Percentiles rank a stretch among this genome's conserved stretches.
These are phyloP conservation scores for Dysmachus trigonus DNA, from an alignment of 2,888 invertebrate genomes.

Conservation along the genomic window DNA sequence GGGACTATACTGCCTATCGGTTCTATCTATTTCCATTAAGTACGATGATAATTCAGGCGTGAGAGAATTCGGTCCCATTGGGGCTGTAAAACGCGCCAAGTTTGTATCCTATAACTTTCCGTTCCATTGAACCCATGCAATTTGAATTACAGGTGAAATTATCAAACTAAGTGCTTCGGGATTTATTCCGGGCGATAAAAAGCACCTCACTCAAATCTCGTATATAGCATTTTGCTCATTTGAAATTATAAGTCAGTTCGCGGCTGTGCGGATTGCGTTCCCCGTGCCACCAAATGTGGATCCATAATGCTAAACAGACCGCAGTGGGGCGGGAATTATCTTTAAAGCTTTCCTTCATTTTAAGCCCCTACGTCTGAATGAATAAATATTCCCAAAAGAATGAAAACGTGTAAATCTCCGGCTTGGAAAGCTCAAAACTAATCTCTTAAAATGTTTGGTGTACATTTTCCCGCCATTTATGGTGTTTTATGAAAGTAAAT, in stretches of 20 bases:
- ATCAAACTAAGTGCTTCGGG: constrained; percentile 8
- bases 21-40: neutral
- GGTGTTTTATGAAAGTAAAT: constrained; percentile 11
- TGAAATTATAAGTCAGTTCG: neutral
- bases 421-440: constrained; percentile 31
- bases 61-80: neutral
- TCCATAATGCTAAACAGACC: neutral
- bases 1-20: neutral
- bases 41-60: neutral
- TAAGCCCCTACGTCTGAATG: neutral
- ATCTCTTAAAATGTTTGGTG: constrained; percentile 36
- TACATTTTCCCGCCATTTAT: constrained; percentile 16
- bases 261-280: neutral
- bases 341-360: constrained; percentile 15
- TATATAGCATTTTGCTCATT: constrained; percentile 14
- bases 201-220: neutral
- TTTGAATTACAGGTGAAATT: neutral
- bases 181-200: neutral
- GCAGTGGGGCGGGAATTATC: neutral
- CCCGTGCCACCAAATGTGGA: neutral
- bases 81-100: neutral
- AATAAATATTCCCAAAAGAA: constrained; percentile 23
- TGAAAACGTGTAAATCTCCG: constrained; percentile 17
- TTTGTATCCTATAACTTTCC: neutral
- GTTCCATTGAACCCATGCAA: neutral